Base-by-base conservation (phyloP, 23 tunicate genomes). In the Aplidium turbinatum region DNA sequence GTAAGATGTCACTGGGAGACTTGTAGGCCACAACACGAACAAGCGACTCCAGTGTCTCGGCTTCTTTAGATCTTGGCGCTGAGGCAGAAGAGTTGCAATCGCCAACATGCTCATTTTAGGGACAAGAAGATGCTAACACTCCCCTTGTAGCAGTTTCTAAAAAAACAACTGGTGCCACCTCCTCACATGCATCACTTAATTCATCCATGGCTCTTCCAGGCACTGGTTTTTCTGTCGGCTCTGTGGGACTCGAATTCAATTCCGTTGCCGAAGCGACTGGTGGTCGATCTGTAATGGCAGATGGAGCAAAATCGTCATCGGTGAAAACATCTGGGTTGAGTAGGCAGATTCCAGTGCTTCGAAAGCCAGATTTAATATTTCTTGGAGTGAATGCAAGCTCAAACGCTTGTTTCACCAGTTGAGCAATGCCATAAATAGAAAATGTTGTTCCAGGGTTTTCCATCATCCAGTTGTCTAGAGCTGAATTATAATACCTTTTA, bases 391-490 rank as follows among this genome's bases (percentile, higher is more conserved):
- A 9, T 9, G 50, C 50, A 9, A 42, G 50, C 48, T 7, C 9
- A 9, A 5, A 30, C 7, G 70, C 70, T 6, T 27, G 40, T n/a
- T 40, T 68, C 24, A 42, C 75, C 7, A 68, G 4, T 7, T 6
- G 35, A 7, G 75, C 35, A 40, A 68, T 40, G 27, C 30, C 31
- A 40, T 32, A 75, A 35, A 75, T 75, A 31, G 48, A 33, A 6
- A 75, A 38, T 4, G 48, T 58, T 16, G 45, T 75, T 39, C 35
- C 52, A 4, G 51, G 73, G 73, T 66, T 75, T 27, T 38, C 46
- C 47, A 55, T 75, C 70, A 75, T 75, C 80, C 71, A 75, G 46
- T 48, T 32, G 53, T 75, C 80, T 19, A 55, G 33, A 38, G 80
- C 80, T 57, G 47, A 13, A 35, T 35, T 58, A 24, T 56, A 32